These are phyloP conservation scores for Ophion ventricosus DNA, from an alignment of 2,888 invertebrate genomes.

Conservation along the genomic window DNA sequence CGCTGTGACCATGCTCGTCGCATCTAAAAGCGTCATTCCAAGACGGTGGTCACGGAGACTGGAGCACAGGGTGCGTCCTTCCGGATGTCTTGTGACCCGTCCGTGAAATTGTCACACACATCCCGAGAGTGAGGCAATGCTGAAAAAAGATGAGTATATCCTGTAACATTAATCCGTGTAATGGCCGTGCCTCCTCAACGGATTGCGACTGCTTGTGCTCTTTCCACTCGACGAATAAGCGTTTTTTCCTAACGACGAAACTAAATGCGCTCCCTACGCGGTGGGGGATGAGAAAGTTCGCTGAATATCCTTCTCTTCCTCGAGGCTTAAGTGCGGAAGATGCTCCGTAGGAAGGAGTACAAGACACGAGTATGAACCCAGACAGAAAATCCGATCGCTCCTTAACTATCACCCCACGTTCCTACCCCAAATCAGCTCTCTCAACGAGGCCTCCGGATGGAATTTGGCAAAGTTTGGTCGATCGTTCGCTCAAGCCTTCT, in stretches of 20 bases:
- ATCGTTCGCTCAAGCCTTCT: slow-evolving; percentile 10
- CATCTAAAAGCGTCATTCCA: background rate
- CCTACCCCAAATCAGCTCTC: slow-evolving; percentile 7
- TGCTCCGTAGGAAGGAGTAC: background rate
- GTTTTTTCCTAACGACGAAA: background rate
- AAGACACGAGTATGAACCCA: background rate
- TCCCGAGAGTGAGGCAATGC: too few species aligned
- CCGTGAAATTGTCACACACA: too few species aligned
- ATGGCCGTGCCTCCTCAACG: background rate
- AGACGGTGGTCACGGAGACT: too few species aligned
- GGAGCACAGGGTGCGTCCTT: too few species aligned
- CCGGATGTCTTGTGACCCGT: too few species aligned
- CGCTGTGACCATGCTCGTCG: background rate
- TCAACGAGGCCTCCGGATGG: slow-evolving; percentile 36
- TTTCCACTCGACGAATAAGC: background rate
- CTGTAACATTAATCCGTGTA: background rate
- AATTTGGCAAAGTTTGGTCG: slow-evolving; percentile 50
- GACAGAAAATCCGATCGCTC: slow-evolving; percentile 40
- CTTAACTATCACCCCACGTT: slow-evolving; percentile 26
- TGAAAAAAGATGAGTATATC: too few species aligned
- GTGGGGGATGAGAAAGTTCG: background rate
- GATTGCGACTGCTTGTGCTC: background rate
- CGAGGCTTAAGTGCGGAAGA: background rate
- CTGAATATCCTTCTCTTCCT: background rate
- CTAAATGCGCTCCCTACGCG: background rate